These are phyloP conservation scores for Mionectes macconnelli DNA, from an alignment of 2,113 vertebrate species.

Conservation along the genomic window DNA sequence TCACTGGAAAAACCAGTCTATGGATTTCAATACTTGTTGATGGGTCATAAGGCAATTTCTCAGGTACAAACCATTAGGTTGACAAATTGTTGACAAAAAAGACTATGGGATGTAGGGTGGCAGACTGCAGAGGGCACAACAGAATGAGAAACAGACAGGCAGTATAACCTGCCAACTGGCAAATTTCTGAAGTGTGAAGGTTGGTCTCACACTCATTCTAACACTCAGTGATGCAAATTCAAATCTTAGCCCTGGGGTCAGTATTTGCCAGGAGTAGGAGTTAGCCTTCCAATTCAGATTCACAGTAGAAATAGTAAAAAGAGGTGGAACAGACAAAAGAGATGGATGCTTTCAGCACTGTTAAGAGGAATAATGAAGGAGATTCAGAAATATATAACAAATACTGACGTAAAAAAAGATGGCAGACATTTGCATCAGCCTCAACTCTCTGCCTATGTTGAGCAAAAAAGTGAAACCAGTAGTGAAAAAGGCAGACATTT, in stretches of 20 bases:
- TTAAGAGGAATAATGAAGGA: background rate
- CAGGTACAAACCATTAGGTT: slow-evolving; percentile 38
- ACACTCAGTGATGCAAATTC: slow-evolving; percentile 43
- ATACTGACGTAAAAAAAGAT: background rate
- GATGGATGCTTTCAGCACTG: background rate
- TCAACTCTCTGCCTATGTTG: background rate
- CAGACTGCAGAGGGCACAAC: slow-evolving; percentile 69
- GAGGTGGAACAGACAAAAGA: background rate
- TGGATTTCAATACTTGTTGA: background rate
- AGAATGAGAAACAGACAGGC: slow-evolving; percentile 70
- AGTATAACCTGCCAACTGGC: slow-evolving; percentile 64
- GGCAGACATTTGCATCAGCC: background rate
- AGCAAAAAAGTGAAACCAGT: background rate
- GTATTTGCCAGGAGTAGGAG: slow-evolving; percentile 15
- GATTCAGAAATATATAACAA: background rate
- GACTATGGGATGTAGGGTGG: slow-evolving; percentile 29
- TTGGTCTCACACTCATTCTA: slow-evolving; percentile 64
- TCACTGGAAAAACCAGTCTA: background rate
- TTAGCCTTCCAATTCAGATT: slow-evolving; percentile 28
- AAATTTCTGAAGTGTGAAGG: slow-evolving; percentile 67
- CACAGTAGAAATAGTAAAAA: background rate
- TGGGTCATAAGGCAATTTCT: slow-evolving; percentile 22
- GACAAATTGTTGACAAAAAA: slow-evolving; percentile 60
- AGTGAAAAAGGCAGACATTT: background rate
- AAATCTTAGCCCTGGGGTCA: slow-evolving; percentile 37